Evolutionary conservation across 2,888 invertebrate species (phyloP), one percentile per base, ranked within the genome.

Genomic region (Lottia scabra): DNA sequence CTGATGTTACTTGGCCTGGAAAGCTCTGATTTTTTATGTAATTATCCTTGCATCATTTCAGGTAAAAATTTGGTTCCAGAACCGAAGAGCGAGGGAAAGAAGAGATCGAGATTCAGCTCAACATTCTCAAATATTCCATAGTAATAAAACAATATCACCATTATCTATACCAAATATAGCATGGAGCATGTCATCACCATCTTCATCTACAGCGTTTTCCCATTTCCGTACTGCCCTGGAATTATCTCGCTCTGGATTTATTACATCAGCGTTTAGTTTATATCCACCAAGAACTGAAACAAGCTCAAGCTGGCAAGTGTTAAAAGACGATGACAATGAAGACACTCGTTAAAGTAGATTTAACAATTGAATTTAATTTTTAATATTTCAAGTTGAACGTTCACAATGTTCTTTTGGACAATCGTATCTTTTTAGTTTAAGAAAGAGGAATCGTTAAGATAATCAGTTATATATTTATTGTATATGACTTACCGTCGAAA

Each of bases 21-120:
- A 38, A 38, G 38, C n/a, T n/a, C 30, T 30, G 2, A 30, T 30
- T 4, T 30, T 30, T 38, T 38, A n/a, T n/a, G n/a, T 10, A 38
- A 38, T 38, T 38, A 38, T 38, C 5, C 5, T 5, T 38, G 38
- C 10, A 38, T 2, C 38, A 64, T 78, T 77, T 38, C 81, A 88
- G 88, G 89, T 89, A n/a, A 89, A 89, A 76, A 89, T 89, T 67
- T 89, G 89, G 89, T 89, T 89, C 76, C 89, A 89, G 73, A 89
- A 89, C 76, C 79, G 89, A 63, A 78, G 89, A 43, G 89, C 89
- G 5, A 76, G 89, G 5, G 88, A 88, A 74, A 76, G 89, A 68
- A 74, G 89, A 30, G 87, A 88, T 71, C 73, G 83, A 16, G 85
- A 87, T 43, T 75, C 81, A n/a, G 72, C 74, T 43, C 82, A 80